Base-by-base conservation (phyloP, 2,888 invertebrate species). In the Helicoverpa assulta region DNA sequence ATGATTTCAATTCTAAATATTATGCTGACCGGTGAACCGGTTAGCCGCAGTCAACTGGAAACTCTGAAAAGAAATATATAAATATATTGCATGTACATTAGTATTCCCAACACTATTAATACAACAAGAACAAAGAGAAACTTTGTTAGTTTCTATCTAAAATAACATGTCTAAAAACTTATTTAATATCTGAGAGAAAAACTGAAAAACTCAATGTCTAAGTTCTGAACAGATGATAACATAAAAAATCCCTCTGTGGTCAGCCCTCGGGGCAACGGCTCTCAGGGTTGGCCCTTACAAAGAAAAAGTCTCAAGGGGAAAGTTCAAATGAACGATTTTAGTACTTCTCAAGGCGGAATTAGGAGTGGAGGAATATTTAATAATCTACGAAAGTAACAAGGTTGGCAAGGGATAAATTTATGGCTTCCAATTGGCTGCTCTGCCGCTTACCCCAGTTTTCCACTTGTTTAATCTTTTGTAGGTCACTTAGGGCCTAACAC, bases 371-470 rank as follows among this genome's bases (percentile, higher is more conserved):
- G 67, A 67, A 73, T 76, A 74, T 77, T 80, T 69, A 77, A 81
- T 81, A 80, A 83, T 76, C 67, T 70, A 68, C 40, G 64, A 66
- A 73, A 72, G 73, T 78, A 81, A 83, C 82, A 84, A 81, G 74
- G 76, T 70, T 58, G 67, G 70, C 40, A 69, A 73, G 82, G 80
- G 80, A 83, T 78, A 84, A 85, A 85, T 84, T 84, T 85, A 85
- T 84, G 73, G 80, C 76, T 88, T 89, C 86, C 88, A 81, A 85
- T 84, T 81, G 85, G 73, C 70, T 83, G 84, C 74, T 68, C 73
- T 64, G 58, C 71, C 73, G 68, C 60, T 83, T 74, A 81, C 70
- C 70, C 80, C 72, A 81, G 77, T 85, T 85, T 84, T 80, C 82
- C 74, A 73, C 75, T 70, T 81, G 80, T 63, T 83, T 82, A 87